Base-by-base conservation (phyloP, 2,113 vertebrate genomes). In the Microcebus jonahi region DNA sequence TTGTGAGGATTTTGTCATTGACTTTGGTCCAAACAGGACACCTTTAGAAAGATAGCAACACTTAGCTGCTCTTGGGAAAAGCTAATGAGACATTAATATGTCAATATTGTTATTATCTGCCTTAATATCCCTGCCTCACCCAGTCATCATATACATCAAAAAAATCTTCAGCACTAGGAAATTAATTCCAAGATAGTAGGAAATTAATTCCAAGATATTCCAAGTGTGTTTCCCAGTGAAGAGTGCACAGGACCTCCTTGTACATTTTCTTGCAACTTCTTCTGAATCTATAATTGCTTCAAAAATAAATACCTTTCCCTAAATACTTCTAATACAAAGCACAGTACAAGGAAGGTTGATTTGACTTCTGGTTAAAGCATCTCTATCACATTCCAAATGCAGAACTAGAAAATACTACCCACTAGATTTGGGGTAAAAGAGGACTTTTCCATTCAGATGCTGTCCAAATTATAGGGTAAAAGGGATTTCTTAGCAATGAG, bases 1-100 rank as follows among this genome's bases (percentile, higher is more conserved):
- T 93, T 84, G 50, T 91, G 68, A 97, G 63, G 39, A 95, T 95
- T 97, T 91, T 97, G 86, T 84, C 93, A 42, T 86, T 97, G 95
- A 91, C 82, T 97, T 94, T 77, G 75, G 70, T 96, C 83, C 87
- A 97, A 95, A 94, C 42, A 95, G 71, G 82, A 90, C 73, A 97
- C 85, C 95, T 94, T 95, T 87, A 25, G 95, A 96, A 97, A 80
- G 29, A 76, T 4, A 97, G 94, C 71, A 96, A 97, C 94, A 90
- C 80, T 96, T 95, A 95, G 73, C 79, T 91, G 65, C 91, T 86
- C 68, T 57, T 93, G 92, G 88, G 91, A 91, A 88, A 96, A 95
- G 18, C 55, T 97, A 97, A 96, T 87, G 86, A 96, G 79, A 89
- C 79, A 89, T 95, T 97, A 91, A 63, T 13, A 73, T 85, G 75